Evolutionary conservation across 2,888 invertebrate genomes (phyloP).

Genomic region (Dynastes hyllus): DNA sequence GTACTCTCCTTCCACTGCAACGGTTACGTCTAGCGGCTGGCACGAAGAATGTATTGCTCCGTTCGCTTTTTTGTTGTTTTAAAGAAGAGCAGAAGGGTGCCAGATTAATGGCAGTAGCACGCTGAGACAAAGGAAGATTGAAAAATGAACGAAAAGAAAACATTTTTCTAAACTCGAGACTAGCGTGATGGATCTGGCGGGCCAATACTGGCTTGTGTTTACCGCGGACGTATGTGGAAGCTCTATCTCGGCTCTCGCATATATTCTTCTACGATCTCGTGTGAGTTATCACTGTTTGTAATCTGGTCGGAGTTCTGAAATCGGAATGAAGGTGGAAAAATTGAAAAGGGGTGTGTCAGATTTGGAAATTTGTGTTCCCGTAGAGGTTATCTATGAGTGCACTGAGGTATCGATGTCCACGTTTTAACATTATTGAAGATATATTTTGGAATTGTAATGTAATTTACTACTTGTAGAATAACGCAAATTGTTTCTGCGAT

Average conservation of each 20-base stretch:
- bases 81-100: constrained; percentile 8
- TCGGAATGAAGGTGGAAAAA: no score
- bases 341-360: no score
- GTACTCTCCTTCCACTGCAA: background rate
- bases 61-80: constrained; percentile 4
- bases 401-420: no score
- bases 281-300: background rate
- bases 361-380: no score
- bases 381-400: no score
- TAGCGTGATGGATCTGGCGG: background rate
- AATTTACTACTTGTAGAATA: no score
- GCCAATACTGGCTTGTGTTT: no score
- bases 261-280: background rate
- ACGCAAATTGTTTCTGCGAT: no score
- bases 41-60: constrained; percentile 1
- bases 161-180: constrained; percentile 6
- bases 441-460: no score
- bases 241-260: background rate
- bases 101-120: constrained; percentile 34
- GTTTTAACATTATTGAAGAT: no score
- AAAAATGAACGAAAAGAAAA: constrained; percentile 34
- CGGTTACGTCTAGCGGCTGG: background rate
- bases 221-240: no score
- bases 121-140: constrained; percentile 37
- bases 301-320: background rate